These are phyloP conservation scores for Deroptyus accipitrinus DNA, from an alignment of 2,113 vertebrate genomes.

Conservation along the genomic window DNA sequence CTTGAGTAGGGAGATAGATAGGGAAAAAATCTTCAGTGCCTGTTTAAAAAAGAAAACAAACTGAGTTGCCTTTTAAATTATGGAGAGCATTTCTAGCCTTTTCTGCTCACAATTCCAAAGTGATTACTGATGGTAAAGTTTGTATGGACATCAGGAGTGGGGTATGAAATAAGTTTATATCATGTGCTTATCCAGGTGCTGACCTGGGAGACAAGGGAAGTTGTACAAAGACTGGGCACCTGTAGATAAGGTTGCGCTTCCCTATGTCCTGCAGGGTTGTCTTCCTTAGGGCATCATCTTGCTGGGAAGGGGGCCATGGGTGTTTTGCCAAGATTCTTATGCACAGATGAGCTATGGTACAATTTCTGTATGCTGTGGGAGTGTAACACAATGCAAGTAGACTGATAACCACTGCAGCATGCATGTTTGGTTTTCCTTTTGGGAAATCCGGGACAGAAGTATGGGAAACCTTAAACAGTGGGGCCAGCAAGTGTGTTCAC, in stretches of 20 bases:
- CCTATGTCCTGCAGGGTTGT: neutral
- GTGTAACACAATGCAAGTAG: neutral
- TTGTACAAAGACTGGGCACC: accelerated
- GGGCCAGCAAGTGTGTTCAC: neutral
- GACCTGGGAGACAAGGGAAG: neutral
- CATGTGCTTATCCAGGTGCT: neutral
- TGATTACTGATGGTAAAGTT: neutral
- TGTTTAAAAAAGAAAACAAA: neutral
- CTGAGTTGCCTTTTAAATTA: neutral
- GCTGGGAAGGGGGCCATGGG: neutral
- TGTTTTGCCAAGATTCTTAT: neutral
- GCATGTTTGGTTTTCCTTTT: neutral
- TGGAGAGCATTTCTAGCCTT: neutral
- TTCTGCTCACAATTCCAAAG: neutral
- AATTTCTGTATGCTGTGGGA: accelerated
- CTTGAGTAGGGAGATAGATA: neutral
- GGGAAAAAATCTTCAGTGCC: neutral
- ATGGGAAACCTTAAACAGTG: neutral
- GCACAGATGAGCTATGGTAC: neutral
- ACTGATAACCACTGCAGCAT: neutral
- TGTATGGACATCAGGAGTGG: neutral
- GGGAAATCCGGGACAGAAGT: neutral
- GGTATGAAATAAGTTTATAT: neutral
- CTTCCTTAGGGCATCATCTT: neutral
- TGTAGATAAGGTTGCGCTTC: accelerated